Base-by-base conservation (phyloP, 2,113 vertebrate species). In the Apteryx owenii region DNA sequence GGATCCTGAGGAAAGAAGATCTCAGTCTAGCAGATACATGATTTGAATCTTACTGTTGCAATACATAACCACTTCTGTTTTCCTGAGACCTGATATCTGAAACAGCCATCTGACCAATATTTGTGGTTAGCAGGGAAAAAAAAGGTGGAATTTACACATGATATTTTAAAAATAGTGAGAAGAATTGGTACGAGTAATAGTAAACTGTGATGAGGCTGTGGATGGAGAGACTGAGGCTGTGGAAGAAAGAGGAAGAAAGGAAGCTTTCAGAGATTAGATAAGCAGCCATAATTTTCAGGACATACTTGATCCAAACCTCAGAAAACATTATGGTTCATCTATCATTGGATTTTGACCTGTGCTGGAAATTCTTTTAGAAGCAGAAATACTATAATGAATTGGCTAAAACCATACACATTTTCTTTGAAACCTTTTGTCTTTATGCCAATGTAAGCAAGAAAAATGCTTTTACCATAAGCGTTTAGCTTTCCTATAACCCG, bases 401-500 rank as follows among this genome's bases (percentile, higher is more conserved):
- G 87, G 94, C 91, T 89, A 85, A 91, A 68, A 2, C 5, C 16
- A 38, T 31, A 36, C 29, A 54, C 0, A 0, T 91, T 88, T 96
- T 85, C 62, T 89, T 72, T 79, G 70, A 95, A 95, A 80, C 50
- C n/a, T 91, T 89, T 91, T 97, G 95, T 91, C 71, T 80, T 91
- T 77, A 65, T 88, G 89, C 89, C 97, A 97, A 8, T 33, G 17
- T 95, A 97, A 96, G 81, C 90, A 94, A 92, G 81, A 81, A 33
- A 93, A 92, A 96, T 87, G 66, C 44, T 91, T 96, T 97, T 97
- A 88, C 89, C 70, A 93, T 77, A 77, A 95, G 66, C 50, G 36
- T 80, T 81, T 85, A 69, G 62, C 54, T 91, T 95, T 93, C 66
- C 61, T 91, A 53, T 69, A 95, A 79, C 44, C 51, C 51, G 13